A percentile compares a stretch with the other conserved stretches of the same genome.
These are phyloP conservation scores for Sussaba pulchella DNA, from an alignment of 2,888 invertebrate species.

Conservation along the genomic window DNA sequence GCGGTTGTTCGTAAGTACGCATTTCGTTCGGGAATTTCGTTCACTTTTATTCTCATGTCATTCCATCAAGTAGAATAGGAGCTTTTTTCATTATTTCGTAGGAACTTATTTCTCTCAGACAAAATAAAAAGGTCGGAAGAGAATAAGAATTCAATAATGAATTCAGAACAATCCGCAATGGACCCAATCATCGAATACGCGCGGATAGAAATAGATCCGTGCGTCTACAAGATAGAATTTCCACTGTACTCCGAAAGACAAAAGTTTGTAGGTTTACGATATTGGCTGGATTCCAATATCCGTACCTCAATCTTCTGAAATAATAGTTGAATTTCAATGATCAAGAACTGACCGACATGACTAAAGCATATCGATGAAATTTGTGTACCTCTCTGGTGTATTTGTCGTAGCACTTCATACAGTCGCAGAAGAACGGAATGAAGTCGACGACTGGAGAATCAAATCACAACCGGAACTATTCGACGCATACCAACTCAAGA, in stretches of 20 bases:
- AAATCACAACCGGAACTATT: conserved; percentile 32
- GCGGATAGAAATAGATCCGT: not conserved
- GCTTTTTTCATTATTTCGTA: too few relatives aligned
- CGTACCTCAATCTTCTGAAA: too few relatives aligned
- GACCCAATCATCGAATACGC: too few relatives aligned
- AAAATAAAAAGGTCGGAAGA: too few relatives aligned
- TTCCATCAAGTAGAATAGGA: too few relatives aligned
- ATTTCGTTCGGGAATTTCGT: too few relatives aligned
- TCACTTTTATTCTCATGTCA: too few relatives aligned
- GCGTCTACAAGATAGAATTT: not conserved
- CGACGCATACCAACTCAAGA: conserved; percentile 1
- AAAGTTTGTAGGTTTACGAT: not conserved
- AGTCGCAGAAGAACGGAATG: not conserved
- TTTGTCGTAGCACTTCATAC: conserved; percentile 17
- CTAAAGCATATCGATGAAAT: conserved; percentile 4
- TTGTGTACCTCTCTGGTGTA: conserved; percentile 31
- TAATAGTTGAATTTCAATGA: not conserved
- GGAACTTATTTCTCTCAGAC: too few relatives aligned
- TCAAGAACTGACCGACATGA: not conserved
- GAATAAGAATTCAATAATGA: too few relatives aligned
- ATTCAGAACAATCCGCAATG: too few relatives aligned
- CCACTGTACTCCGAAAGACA: not conserved
- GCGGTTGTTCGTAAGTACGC: too few relatives aligned
- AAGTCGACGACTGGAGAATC: conserved; percentile 35
- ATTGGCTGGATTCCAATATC: not conserved